phyloP scores from a whole-genome alignment of 2,113 vertebrate genomes.

The Ictalurus furcatus region DNA sequence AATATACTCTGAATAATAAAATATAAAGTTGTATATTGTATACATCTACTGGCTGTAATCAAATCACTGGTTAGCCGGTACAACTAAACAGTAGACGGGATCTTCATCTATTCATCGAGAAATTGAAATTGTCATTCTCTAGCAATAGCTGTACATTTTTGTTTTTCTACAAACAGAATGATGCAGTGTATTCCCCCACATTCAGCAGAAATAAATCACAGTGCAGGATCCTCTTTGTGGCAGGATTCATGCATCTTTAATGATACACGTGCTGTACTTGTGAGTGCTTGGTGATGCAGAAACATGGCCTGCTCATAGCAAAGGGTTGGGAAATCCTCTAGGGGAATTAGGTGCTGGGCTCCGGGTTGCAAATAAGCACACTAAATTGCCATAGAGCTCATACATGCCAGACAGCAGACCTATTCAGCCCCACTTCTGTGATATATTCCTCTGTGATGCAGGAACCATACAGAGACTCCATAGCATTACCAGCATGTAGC shows the following conservation, averaged over 20 bases:
- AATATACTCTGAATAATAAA: background rate
- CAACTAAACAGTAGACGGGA: background rate
- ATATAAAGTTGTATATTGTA: background rate
- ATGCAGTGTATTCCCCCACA: slow-evolving; percentile 26
- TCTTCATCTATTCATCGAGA: background rate
- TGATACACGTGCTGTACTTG: slow-evolving; percentile 27
- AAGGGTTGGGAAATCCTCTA: slow-evolving; percentile 18
- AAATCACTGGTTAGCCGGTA: background rate
- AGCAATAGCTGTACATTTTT: background rate
- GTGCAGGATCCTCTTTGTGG: background rate
- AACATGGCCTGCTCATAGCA: slow-evolving; percentile 13
- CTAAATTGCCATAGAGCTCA: slow-evolving; percentile 36
- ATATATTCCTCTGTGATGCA: slow-evolving; percentile 48
- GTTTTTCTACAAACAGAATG: slow-evolving; percentile 32
- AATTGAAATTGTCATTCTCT: background rate
- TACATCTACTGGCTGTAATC: background rate
- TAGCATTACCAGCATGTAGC: slow-evolving; percentile 44
- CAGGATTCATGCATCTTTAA: slow-evolving; percentile 42
- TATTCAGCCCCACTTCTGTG: background rate
- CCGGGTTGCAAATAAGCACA: slow-evolving; percentile 22
- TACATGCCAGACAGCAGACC: slow-evolving; percentile 12
- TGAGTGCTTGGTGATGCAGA: slow-evolving; percentile 25
- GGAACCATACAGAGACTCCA: slow-evolving; percentile 33
- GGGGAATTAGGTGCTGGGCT: background rate
- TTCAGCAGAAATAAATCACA: slow-evolving; percentile 43